These are phyloP conservation scores for Montipora efflorescens DNA, from an alignment of 64 coral and sea anemone species.

Conservation along the genomic window DNA sequence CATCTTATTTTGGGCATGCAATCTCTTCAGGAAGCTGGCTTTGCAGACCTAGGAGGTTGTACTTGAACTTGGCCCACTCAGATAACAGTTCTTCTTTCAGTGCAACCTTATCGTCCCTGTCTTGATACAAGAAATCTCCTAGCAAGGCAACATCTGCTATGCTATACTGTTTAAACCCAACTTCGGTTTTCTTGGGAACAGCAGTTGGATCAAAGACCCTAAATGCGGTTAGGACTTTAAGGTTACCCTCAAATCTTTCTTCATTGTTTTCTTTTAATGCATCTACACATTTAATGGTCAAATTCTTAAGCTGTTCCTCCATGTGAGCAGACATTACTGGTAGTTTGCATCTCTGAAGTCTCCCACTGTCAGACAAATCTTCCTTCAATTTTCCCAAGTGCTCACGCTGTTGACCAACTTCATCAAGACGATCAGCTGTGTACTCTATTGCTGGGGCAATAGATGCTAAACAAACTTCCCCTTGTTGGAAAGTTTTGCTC, in stretches of 20 bases:
- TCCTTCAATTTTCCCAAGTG: slow-evolving; percentile 30
- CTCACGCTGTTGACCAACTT: slow-evolving; percentile 12
- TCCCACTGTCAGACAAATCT: slow-evolving; percentile 25
- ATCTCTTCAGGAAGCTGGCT: slow-evolving; percentile 22
- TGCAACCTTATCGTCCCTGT: slow-evolving; percentile 36
- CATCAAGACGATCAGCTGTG: slow-evolving; percentile 31
- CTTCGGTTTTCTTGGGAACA: slow-evolving; percentile 11
- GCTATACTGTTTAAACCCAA: slow-evolving; percentile 57
- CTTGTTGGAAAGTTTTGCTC: slow-evolving; percentile 25
- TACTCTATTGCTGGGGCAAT: slow-evolving; percentile 63
- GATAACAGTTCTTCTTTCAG: slow-evolving; percentile 54
- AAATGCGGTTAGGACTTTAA: slow-evolving; percentile 52
- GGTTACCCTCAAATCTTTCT: slow-evolving; percentile 72
- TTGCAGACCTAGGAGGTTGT: slow-evolving; percentile 57
- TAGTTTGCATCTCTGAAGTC: slow-evolving; percentile 21
- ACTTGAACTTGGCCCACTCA: slow-evolving; percentile 74
- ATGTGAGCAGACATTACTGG: background rate
- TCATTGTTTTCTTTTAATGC: slow-evolving; percentile 55
- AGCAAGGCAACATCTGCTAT: slow-evolving; percentile 32
- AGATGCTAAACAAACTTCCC: slow-evolving; percentile 55
- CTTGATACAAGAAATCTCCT: slow-evolving; percentile 66
- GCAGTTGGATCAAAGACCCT: slow-evolving; percentile 47
- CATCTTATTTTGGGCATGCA: background rate
- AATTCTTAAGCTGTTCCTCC: slow-evolving; percentile 3
- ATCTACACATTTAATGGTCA: slow-evolving; percentile 33